Conservation (phyloP, 1,140 invertebrate genomes). For the Lasioglossum albipes region DNA sequence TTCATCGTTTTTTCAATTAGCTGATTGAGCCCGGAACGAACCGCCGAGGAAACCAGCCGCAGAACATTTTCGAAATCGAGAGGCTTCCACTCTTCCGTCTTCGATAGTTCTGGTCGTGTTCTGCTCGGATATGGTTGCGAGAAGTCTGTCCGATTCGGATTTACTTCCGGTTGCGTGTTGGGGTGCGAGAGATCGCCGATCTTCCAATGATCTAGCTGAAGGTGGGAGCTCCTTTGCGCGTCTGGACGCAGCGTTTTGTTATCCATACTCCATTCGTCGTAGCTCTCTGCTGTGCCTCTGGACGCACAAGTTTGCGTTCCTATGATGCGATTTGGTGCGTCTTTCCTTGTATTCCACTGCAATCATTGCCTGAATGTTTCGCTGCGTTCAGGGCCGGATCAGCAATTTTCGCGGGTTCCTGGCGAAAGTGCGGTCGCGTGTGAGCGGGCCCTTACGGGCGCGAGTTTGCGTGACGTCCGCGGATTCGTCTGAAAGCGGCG, state of each 20-base stretch:
- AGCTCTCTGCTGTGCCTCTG: too few relatives aligned
- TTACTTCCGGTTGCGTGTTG: too few relatives aligned
- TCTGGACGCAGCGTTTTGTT: too few relatives aligned
- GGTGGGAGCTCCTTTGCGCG: too few relatives aligned
- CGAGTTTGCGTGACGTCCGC: constrained; percentile 44
- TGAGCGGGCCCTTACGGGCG: background rate
- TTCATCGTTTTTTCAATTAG: constrained; percentile 62
- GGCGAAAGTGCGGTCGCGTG: constrained; percentile 33
- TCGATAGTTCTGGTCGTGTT: background rate
- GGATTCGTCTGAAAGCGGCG: constrained; percentile 35
- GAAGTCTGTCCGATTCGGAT: background rate
- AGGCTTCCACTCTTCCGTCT: too few relatives aligned
- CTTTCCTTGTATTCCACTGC: too few relatives aligned
- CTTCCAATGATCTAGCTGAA: too few relatives aligned
- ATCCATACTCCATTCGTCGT: too few relatives aligned
- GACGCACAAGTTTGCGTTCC: too few relatives aligned
- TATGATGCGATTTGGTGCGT: too few relatives aligned
- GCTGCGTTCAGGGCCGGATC: background rate
- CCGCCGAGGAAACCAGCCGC: background rate
- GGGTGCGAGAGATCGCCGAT: too few relatives aligned
- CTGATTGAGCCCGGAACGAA: constrained; percentile 43
- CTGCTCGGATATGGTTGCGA: background rate
- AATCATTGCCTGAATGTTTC: too few relatives aligned
- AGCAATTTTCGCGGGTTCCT: constrained; percentile 37
- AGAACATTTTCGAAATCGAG: background rate